A percentile compares a stretch with the other conserved stretches of the same genome.
These are phyloP conservation scores for Acanthoscelides obtectus DNA, from an alignment of 2,888 invertebrate species.

Conservation along the genomic window DNA sequence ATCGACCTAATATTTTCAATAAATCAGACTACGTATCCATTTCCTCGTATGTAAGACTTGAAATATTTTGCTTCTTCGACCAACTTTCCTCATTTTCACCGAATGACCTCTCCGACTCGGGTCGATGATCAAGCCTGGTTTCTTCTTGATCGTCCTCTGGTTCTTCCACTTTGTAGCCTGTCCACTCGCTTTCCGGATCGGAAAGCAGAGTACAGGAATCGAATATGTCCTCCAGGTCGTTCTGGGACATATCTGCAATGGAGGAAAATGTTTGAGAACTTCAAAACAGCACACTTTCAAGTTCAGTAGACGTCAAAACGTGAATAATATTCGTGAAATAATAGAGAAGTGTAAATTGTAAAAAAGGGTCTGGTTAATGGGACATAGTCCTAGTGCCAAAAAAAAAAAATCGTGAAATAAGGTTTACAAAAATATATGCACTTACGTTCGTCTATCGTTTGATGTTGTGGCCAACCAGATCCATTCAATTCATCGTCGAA, in stretches of 20 bases:
- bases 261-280: not conserved
- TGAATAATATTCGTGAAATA: not conserved
- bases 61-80: conserved; percentile 6
- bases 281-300: not conserved
- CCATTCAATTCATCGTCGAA: conserved; percentile 64
- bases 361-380: too few relatives aligned
- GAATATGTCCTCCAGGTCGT: conserved; percentile 53
- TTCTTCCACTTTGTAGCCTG: conserved; percentile 39
- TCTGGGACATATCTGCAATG: conserved; percentile 46
- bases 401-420: not conserved
- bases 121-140: conserved; percentile 11
- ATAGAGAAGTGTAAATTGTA: too few relatives aligned
- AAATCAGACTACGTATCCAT: conserved; percentile 4
- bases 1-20: not conserved
- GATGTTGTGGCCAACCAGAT: conserved; percentile 31
- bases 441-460: conserved; percentile 27
- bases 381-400: too few relatives aligned
- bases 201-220: conserved; percentile 58
- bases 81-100: not conserved
- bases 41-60: conserved; percentile 9
- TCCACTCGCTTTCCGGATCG: conserved; percentile 70
- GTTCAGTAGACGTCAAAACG: not conserved
- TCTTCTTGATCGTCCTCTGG: conserved; percentile 34
- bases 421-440: conserved; percentile 1
- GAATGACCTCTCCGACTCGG: conserved; percentile 18